Percentiles rank a stretch among this genome's conserved stretches.
These are phyloP conservation scores for Capreolus pygargus DNA, from an alignment of 2,113 vertebrate species.

Conservation along the genomic window DNA sequence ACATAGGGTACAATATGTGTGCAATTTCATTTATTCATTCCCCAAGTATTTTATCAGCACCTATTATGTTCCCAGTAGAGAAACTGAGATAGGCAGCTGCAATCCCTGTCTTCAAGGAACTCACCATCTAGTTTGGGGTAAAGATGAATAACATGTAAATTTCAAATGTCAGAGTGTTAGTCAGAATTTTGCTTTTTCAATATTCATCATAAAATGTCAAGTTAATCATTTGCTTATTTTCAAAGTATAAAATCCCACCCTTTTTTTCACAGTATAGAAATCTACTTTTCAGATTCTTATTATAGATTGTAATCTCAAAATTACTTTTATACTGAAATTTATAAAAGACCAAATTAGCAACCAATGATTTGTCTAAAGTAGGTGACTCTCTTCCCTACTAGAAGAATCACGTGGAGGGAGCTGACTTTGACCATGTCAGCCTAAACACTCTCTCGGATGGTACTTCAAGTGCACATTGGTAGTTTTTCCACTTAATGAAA, in stretches of 20 bases:
- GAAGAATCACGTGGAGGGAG: neutral
- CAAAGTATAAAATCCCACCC: neutral
- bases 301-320: neutral
- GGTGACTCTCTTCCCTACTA: neutral
- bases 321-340: neutral
- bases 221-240: neutral
- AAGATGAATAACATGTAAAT: neutral
- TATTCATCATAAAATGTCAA: neutral
- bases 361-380: neutral
- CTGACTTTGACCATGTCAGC: neutral
- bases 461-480: neutral
- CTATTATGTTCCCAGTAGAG: neutral
- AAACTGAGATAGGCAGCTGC: neutral
- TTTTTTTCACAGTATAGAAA: neutral
- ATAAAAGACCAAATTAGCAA: neutral
- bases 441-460: neutral
- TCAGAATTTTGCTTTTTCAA: neutral
- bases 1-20: neutral
- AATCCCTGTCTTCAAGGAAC: neutral
- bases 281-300: neutral
- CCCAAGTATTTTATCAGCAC: neutral
- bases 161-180: neutral
- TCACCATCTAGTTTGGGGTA: neutral
- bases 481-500: neutral
- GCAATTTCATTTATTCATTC: neutral